A percentile compares a stretch with the other conserved stretches of the same genome.
phyloP scores from a whole-genome alignment of 2,113 vertebrate species.

The Erythrocercus mccallii region DNA sequence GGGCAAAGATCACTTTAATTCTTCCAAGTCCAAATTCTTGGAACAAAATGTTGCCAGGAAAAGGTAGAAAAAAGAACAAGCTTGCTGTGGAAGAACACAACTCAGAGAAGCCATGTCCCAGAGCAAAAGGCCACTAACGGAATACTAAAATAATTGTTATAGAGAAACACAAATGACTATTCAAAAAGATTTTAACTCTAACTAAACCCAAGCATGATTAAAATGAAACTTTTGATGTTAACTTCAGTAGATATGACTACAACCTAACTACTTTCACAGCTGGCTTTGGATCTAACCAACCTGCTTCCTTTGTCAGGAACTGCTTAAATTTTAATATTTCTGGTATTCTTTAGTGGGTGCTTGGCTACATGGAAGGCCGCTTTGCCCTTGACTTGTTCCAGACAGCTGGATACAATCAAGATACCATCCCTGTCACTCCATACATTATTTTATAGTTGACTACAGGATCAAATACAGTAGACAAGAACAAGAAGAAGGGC shows the following conservation, averaged over 20 bases:
- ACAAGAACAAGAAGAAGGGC: conserved; percentile 60
- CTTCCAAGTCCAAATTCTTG: background rate
- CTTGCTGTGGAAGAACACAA: background rate
- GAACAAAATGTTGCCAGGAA: background rate
- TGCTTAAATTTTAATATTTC: conserved; percentile 31
- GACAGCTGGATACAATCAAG: conserved; percentile 80
- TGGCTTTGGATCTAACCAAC: conserved; percentile 6
- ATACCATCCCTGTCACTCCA: conserved; percentile 73
- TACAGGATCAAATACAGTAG: conserved; percentile 71
- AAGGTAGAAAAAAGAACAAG: background rate
- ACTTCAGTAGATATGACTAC: background rate
- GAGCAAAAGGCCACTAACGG: background rate
- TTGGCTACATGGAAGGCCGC: conserved; percentile 33
- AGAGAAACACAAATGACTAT: background rate
- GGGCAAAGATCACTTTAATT: background rate
- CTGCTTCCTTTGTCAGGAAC: background rate
- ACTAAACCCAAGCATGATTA: background rate
- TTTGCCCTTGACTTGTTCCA: conserved; percentile 62
- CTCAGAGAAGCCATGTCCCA: background rate
- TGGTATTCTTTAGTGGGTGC: conserved; percentile 27
- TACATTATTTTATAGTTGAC: conserved; percentile 73
- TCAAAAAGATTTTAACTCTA: background rate
- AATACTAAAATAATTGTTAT: background rate
- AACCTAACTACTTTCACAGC: conserved; percentile 9
- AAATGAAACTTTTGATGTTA: conserved; percentile 6